Percentiles rank a stretch among this genome's conserved stretches.
Evolutionary conservation across 2,888 invertebrate genomes (phyloP).

Genomic region (Melanotus villosus): DNA sequence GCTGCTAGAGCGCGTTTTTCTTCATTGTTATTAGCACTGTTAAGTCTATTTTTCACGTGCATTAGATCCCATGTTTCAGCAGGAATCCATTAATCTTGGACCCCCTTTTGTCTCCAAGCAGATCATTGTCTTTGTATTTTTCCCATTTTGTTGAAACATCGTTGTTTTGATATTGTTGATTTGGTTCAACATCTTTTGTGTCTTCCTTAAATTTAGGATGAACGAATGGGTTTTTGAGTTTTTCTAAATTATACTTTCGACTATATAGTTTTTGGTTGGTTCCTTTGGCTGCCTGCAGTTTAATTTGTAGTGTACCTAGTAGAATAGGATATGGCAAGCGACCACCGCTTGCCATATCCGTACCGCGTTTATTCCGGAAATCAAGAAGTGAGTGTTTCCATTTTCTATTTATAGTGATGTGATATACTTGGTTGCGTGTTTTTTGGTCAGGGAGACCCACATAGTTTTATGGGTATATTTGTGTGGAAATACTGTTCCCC

Average conservation of each 20-base stretch:
- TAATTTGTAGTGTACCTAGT: neutral
- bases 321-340: too few relatives aligned
- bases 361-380: constrained; percentile 9
- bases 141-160: too few relatives aligned
- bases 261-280: neutral
- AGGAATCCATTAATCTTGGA: neutral
- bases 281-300: neutral
- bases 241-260: neutral
- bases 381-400: constrained; percentile 9
- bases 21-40: too few relatives aligned
- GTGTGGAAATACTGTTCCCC: constrained; percentile 18
- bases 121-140: neutral
- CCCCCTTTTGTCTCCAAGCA: neutral
- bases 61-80: neutral
- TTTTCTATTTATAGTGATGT: constrained; percentile 19
- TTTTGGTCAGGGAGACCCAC: constrained; percentile 24
- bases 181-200: neutral
- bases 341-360: constrained; percentile 14
- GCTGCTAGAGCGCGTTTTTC: too few relatives aligned
- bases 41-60: too few relatives aligned
- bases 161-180: too few relatives aligned
- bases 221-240: neutral
- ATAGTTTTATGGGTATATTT: constrained; percentile 30
- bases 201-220: neutral
- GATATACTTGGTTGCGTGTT: constrained; percentile 38